Evolutionary conservation across 2,113 vertebrate genomes (phyloP), one percentile per base, ranked within the genome.

Genomic region (Piaya cayana): DNA sequence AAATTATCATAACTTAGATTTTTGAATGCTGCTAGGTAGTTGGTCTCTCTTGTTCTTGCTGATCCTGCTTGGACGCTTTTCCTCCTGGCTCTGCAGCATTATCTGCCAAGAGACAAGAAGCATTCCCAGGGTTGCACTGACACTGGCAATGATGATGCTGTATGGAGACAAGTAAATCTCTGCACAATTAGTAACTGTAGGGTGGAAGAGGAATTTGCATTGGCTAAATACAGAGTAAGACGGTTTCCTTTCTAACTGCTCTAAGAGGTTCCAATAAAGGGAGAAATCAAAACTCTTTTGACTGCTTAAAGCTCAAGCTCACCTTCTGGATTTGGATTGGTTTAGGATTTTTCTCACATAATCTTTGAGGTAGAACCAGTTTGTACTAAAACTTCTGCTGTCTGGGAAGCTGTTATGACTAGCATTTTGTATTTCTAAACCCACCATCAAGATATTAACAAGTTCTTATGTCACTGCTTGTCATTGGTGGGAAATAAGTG

Each of bases 391-490:
- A 68, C 22, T 69, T 83, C 25, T 47, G n/a, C 34, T 70, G 27
- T 75, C 83, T 75, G 49, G 27, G 74, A 86, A 82, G 64, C 83
- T 78, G 69, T 69, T 55, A 67, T 43, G 37, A 52, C 81, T 75
- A 43, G 52, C 15, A 3, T 55, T 94, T 70, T 75, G 50, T 74
- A 60, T 78, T 96, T 90, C 88, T 47, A 83, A 94, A 52, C 64
- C 39, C 60, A 53, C 76, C 27, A 18, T 43, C 50, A n/a, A 63
- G 47, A 32, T 55, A 77, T 16, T 77, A 86, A 86, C 79, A 74
- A 81, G 85, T 92, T 92, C 90, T 81, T 86, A 71, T 37, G 80
- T 83, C 90, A 93, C 36, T 84, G 43, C 62, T 56, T 95, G 65
- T 79, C 81, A 34, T n/a, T 86, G 65, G 60, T 86, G 65, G 82